A percentile compares a stretch with the other conserved stretches of the same genome.
Evolutionary conservation across 2,113 vertebrate species (phyloP).

Genomic region (Carollia perspicillata): DNA sequence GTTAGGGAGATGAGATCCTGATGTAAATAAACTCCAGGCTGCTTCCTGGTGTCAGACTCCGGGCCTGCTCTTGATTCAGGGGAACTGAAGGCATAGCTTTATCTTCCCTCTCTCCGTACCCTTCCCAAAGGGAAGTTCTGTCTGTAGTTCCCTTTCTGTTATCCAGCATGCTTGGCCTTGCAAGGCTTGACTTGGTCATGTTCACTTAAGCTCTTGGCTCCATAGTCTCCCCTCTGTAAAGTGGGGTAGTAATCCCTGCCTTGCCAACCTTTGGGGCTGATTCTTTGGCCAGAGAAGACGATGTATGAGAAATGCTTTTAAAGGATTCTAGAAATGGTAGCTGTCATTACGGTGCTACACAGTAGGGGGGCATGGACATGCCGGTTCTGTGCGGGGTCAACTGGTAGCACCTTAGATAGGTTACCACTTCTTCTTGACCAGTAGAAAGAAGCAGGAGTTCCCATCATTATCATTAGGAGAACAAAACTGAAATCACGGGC

Average conservation of each 20-base stretch:
- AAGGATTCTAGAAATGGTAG: background rate
- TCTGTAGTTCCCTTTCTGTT: background rate
- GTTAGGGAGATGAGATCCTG: background rate
- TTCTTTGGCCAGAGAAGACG: background rate
- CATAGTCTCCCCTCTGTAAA: background rate
- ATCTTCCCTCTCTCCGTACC: background rate
- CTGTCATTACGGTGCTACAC: background rate
- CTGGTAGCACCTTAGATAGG: background rate
- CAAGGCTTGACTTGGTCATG: background rate
- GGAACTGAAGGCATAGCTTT: background rate
- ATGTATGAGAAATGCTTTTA: background rate
- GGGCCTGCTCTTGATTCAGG: background rate
- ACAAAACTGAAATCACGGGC: background rate
- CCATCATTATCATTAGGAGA: background rate
- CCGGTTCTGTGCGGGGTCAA: background rate
- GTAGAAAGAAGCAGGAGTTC: background rate
- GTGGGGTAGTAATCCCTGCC: background rate
- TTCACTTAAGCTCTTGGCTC: background rate
- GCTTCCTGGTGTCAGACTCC: background rate
- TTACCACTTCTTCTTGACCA: background rate
- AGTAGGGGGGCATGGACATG: fast-evolving
- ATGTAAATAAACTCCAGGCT: background rate
- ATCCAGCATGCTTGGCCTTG: background rate
- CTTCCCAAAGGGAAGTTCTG: background rate
- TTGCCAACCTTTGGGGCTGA: background rate